A percentile compares a stretch with the other conserved stretches of the same genome.
These are phyloP conservation scores for Tachina fera DNA, from an alignment of 2,888 invertebrate species.

Conservation along the genomic window DNA sequence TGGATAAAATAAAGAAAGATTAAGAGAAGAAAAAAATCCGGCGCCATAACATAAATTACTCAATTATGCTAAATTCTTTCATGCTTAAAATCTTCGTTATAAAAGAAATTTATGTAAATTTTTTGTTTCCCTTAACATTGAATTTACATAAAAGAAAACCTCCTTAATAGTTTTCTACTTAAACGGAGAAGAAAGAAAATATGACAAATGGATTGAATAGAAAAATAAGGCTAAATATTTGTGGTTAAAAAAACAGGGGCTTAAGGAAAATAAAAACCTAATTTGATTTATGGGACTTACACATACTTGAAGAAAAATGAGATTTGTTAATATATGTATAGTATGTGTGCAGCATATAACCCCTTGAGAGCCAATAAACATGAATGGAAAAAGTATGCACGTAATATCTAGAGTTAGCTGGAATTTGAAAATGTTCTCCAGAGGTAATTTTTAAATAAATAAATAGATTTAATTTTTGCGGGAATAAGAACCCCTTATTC, in stretches of 20 bases:
- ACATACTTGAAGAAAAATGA: background rate
- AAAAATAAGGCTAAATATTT: constrained; percentile 28
- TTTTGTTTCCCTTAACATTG: constrained; percentile 31
- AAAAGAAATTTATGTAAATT: constrained; percentile 65
- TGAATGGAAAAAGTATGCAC: background rate
- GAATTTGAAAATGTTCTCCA: too few species aligned
- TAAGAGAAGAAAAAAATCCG: constrained; percentile 26
- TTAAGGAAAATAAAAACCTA: constrained; percentile 13
- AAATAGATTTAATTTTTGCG: too few species aligned
- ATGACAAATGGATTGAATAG: constrained; percentile 10
- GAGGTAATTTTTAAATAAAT: too few species aligned
- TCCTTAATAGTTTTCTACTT: constrained; percentile 10
- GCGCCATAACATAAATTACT: constrained; percentile 60
- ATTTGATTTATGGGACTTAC: constrained; percentile 34
- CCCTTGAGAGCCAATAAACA: background rate
- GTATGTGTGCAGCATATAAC: background rate
- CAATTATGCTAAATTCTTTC: constrained; percentile 63
- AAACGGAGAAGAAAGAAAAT: constrained; percentile 6
- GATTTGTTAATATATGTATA: background rate
- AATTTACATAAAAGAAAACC: constrained; percentile 26
- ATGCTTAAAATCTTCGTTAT: constrained; percentile 56
- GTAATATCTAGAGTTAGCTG: too few species aligned
- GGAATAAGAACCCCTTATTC: too few species aligned
- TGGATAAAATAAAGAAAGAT: constrained; percentile 7
- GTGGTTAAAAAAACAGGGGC: background rate